Percentiles rank a stretch among this genome's conserved stretches.
phyloP scores from a whole-genome alignment of 35 echinoderm and acorn worm genomes.

The Hemicentrotus pulcherrimus region DNA sequence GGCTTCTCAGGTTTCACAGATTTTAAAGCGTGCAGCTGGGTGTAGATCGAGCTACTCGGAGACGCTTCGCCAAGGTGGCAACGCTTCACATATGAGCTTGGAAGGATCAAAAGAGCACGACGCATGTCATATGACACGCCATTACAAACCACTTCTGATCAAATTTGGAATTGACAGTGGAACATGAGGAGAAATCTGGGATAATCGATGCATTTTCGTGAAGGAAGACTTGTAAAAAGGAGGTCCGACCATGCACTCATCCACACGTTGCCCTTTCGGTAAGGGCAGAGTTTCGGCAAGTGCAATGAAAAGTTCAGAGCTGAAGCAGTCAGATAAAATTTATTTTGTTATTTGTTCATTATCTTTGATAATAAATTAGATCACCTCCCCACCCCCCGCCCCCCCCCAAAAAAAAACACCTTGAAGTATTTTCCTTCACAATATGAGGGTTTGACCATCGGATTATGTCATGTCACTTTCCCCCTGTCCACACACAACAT shows the following conservation, averaged over 20 bases:
- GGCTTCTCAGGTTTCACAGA: background rate
- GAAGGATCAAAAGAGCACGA: background rate
- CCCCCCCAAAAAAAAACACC: too few species aligned
- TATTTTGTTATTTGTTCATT: background rate
- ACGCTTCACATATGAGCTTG: background rate
- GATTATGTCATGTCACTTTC: too few species aligned
- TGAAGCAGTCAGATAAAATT: background rate
- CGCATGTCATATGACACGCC: background rate
- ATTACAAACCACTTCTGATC: background rate
- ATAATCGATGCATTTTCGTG: background rate
- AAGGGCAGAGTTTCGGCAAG: background rate
- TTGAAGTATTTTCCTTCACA: too few species aligned
- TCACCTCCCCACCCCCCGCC: background rate
- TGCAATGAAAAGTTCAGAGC: background rate
- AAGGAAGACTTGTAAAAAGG: background rate
- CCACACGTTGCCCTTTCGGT: background rate
- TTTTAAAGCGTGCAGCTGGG: background rate
- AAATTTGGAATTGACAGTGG: background rate
- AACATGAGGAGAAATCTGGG: background rate
- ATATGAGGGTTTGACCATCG: too few species aligned
- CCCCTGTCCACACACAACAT: too few species aligned
- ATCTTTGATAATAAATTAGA: background rate
- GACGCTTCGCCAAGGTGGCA: background rate
- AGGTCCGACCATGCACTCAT: background rate
- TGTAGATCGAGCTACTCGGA: background rate